phyloP scores from a whole-genome alignment of 2,797 vertebrate genomes.

The Oreochromis mossambicus region DNA sequence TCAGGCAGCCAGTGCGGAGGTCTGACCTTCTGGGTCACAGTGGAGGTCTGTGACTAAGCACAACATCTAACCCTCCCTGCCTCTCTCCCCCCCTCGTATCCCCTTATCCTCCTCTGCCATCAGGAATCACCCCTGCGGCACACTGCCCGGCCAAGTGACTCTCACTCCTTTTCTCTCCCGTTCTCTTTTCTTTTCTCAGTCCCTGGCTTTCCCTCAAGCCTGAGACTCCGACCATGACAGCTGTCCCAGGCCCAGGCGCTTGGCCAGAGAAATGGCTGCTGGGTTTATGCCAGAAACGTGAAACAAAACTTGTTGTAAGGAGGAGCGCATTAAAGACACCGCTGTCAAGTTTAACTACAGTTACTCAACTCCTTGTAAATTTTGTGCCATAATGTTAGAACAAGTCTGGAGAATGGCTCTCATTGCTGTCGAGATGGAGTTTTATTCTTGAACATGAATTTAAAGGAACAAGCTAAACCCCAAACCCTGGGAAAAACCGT shows the following conservation, averaged over 20 bases:
- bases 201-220: slow-evolving; percentile 60
- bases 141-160: slow-evolving; percentile 50
- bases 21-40: slow-evolving; percentile 71
- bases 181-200: slow-evolving; percentile 48
- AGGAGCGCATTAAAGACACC: slow-evolving; percentile 34
- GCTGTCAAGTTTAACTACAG: slow-evolving; percentile 13
- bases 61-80: slow-evolving; percentile 47
- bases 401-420: not conserved
- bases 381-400: not conserved
- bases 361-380: not conserved
- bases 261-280: slow-evolving; percentile 60
- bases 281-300: slow-evolving; percentile 58
- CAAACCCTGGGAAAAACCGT: slow-evolving; percentile 39
- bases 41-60: slow-evolving; percentile 74
- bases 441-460: slow-evolving; percentile 22
- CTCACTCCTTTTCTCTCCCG: slow-evolving; percentile 39
- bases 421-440: not conserved
- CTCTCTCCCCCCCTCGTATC: slow-evolving; percentile 32
- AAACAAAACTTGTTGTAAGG: slow-evolving; percentile 59
- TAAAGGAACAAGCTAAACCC: slow-evolving; percentile 21
- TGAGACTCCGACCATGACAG: slow-evolving; percentile 62
- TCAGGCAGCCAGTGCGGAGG: slow-evolving; percentile 57
- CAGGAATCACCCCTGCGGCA: slow-evolving; percentile 67
- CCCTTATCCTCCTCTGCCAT: slow-evolving; percentile 66
- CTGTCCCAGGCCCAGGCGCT: slow-evolving; percentile 64